Evolutionary conservation across 1,140 invertebrate genomes (phyloP).

Genomic region (Saccostrea cuccullata): DNA sequence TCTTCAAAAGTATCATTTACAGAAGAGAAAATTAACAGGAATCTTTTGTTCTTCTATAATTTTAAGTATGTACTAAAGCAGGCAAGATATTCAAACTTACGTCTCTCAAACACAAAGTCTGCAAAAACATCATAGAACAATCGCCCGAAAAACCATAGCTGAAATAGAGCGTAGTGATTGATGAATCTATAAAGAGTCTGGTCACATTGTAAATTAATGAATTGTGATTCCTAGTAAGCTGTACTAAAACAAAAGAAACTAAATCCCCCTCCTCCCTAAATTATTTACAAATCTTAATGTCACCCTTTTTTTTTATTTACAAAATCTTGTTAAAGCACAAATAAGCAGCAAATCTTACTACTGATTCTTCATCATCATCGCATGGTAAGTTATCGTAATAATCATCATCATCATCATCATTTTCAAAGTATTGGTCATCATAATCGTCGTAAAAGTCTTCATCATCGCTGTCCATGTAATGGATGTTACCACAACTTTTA

Average conservation of each 20-base stretch:
- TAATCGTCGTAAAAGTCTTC: conserved; percentile 41
- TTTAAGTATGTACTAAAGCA: background rate
- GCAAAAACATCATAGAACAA: conserved; percentile 55
- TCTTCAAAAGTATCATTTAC: too few relatives aligned
- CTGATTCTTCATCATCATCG: conserved; percentile 9
- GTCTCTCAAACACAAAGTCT: conserved; percentile 53
- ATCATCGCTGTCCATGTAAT: conserved; percentile 22
- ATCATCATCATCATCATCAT: conserved; percentile 47
- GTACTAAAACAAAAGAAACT: too few relatives aligned
- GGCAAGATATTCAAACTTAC: conserved; percentile 45
- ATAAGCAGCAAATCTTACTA: background rate
- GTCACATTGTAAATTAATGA: too few relatives aligned
- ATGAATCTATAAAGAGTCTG: too few relatives aligned
- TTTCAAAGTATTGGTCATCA: conserved; percentile 40
- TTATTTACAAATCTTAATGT: background rate
- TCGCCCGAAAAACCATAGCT: conserved; percentile 48
- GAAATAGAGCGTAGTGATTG: conserved; percentile 20
- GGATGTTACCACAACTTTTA: conserved; percentile 4
- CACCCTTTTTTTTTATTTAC: too few relatives aligned
- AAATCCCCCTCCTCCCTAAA: too few relatives aligned
- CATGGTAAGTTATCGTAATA: conserved; percentile 37
- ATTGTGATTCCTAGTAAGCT: too few relatives aligned
- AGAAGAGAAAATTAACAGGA: too few relatives aligned
- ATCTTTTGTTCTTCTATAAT: background rate
- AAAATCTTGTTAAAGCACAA: too few relatives aligned